A percentile compares a stretch with the other conserved stretches of the same genome.
Evolutionary conservation across 2,113 vertebrate species (phyloP).

Genomic region (Nestor notabilis): DNA sequence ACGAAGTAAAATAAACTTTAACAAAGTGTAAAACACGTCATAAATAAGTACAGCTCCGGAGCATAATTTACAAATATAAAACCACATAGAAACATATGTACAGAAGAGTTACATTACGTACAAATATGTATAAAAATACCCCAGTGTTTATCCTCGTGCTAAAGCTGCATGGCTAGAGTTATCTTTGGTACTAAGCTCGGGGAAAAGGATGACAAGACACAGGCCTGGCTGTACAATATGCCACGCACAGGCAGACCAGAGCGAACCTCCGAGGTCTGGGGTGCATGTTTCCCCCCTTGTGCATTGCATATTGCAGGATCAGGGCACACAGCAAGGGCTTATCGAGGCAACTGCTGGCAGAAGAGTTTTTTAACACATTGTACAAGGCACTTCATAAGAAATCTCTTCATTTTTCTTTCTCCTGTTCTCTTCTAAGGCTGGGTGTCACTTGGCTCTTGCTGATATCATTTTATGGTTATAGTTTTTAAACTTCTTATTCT

Average conservation of each 20-base stretch:
- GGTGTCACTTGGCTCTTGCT: background rate
- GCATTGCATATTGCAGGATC: background rate
- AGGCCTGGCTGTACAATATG: background rate
- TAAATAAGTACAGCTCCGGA: slow-evolving; percentile 80
- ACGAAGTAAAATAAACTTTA: slow-evolving; percentile 42
- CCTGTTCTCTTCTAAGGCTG: slow-evolving; percentile 26
- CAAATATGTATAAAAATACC: slow-evolving; percentile 69
- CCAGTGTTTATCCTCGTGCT: slow-evolving; percentile 47
- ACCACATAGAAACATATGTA: slow-evolving; percentile 76
- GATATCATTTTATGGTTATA: background rate
- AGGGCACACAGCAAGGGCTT: slow-evolving; percentile 23
- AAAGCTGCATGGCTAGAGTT: slow-evolving; percentile 59
- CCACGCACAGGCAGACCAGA: background rate
- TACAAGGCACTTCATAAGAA: slow-evolving; percentile 73
- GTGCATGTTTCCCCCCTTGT: background rate
- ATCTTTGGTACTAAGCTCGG: slow-evolving; percentile 71
- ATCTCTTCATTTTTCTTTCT: slow-evolving; percentile 56
- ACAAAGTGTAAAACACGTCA: slow-evolving; percentile 69
- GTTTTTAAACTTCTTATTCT: slow-evolving; percentile 14
- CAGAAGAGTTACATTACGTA: slow-evolving; percentile 68
- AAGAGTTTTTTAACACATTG: slow-evolving; percentile 39
- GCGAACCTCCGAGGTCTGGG: background rate
- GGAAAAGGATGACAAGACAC: background rate
- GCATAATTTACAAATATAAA: slow-evolving; percentile 81
- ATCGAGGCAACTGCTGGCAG: slow-evolving; percentile 22